Evolutionary conservation across 2,797 vertebrate genomes (phyloP), one percentile per base, ranked within the genome.

Genomic region (Triplophysa yarkandensis): DNA sequence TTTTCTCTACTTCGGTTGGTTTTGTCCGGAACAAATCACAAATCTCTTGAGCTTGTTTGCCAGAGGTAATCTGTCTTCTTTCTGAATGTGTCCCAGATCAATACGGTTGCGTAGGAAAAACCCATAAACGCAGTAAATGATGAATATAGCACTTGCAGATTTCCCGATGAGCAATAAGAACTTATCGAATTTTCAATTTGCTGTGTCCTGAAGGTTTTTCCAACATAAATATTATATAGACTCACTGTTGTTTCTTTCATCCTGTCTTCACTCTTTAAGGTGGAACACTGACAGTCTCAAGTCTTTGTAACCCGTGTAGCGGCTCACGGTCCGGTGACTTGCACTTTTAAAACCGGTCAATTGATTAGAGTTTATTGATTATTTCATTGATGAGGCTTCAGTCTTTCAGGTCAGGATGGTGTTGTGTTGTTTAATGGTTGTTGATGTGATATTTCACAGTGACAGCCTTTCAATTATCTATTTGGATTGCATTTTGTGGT

Each of bases 291-390:
- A 34, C 28, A 46, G 39, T 57, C 66, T 34, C 1, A 73, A 55
- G 62, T 58, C 71, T 32, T 8, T 46, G 50, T 28, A 46, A n/a
- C 32, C 27, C 30, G 23, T 66, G 46, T 64, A 61, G 69, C 52
- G 55, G 64, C 25, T 55, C 23, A 44, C 27, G 71, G 50, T 66
- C 58, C 54, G 21, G 25, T 41, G 58, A 70, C 36, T 54, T 87
- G 80, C 83, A 76, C 81, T 17, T 52, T 69, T 78, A 82, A 74
- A 82, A 78, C 80, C 13, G 81, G 41, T 54, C 74, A 74, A 88
- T 87, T 87, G 89, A 88, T 89, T 84, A 79, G 82, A 85, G 83
- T 79, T 85, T 87, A 89, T 88, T 80, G 85, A 89, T 83, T 70
- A 79, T 83, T 83, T 83, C 79, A 69, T 67, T 79, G 57, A 39